Evolutionary conservation across 2,797 vertebrate species (phyloP).

Genomic region (Siniperca obscura): DNA sequence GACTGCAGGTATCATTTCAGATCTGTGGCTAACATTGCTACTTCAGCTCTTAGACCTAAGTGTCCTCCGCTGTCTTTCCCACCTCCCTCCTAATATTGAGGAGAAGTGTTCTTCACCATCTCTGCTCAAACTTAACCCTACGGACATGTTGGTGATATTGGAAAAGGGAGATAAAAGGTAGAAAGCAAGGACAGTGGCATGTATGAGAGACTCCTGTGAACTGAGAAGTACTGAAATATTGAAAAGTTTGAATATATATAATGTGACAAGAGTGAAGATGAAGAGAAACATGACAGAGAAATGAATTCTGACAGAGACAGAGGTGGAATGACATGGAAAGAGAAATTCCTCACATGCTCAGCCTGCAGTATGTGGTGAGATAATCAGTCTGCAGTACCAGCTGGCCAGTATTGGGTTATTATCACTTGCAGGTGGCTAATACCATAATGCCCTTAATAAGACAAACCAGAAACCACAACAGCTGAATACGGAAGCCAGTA

Average conservation of each 20-base stretch:
- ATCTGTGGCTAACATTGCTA: not conserved
- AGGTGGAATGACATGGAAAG: not conserved
- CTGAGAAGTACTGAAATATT: conserved; percentile 28
- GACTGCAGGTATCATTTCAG: conserved; percentile 5
- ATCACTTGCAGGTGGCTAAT: conserved; percentile 9
- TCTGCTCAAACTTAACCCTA: conserved; percentile 11
- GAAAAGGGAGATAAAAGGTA: conserved; percentile 39
- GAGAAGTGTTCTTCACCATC: not conserved
- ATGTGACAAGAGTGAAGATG: conserved; percentile 18
- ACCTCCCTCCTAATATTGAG: conserved; percentile 5
- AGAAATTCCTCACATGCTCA: not conserved
- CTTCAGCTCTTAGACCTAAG: not conserved
- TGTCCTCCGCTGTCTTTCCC: not conserved
- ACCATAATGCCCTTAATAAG: not conserved
- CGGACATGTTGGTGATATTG: conserved; percentile 27
- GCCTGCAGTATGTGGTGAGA: not conserved
- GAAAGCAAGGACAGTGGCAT: not conserved
- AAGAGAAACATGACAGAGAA: conserved; percentile 16
- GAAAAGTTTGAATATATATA: conserved; percentile 23
- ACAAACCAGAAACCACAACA: conserved; percentile 10
- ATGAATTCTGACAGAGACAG: not conserved
- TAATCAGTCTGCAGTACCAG: conserved; percentile 9
- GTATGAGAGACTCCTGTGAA: conserved; percentile 14
- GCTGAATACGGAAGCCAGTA: not conserved
- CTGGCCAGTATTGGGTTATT: conserved; percentile 6